phyloP scores from a whole-genome alignment of 2,113 vertebrate genomes.

The Geococcyx californianus region DNA sequence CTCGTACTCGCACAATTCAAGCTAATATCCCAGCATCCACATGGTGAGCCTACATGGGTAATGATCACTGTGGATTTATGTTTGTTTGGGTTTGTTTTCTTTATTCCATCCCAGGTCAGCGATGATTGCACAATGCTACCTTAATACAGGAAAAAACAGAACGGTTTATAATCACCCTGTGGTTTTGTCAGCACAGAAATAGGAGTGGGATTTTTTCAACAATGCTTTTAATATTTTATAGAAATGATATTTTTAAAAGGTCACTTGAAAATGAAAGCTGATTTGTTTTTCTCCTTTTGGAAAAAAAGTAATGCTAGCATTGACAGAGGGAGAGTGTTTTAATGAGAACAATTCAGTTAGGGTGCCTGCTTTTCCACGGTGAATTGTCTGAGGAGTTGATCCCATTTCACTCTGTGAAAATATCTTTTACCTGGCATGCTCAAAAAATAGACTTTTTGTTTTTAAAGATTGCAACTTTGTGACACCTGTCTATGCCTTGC shows the following conservation, averaged over 20 bases:
- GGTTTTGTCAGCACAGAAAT: slow-evolving; percentile 35
- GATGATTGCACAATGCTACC: not conserved
- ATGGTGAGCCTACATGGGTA: not conserved
- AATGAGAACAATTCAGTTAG: slow-evolving; percentile 57
- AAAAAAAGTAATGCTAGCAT: slow-evolving; percentile 4
- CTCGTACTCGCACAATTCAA: slow-evolving; percentile 23
- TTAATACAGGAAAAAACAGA: not conserved
- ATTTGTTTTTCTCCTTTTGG: not conserved
- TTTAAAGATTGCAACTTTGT: not conserved
- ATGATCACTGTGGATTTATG: not conserved
- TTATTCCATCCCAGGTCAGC: slow-evolving; percentile 16
- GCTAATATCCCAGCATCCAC: slow-evolving; percentile 16
- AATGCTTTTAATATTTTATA: slow-evolving; percentile 68
- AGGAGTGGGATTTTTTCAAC: not conserved
- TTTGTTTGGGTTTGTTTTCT: not conserved
- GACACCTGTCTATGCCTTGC: not conserved
- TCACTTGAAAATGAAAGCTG: slow-evolving; percentile 66
- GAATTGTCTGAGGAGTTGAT: slow-evolving; percentile 46
- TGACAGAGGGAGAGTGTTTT: slow-evolving; percentile 49
- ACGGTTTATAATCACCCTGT: not conserved
- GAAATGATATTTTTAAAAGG: slow-evolving; percentile 60
- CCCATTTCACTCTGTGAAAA: not conserved
- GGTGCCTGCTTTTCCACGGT: slow-evolving; percentile 7
- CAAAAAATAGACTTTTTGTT: not conserved
- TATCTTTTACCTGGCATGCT: not conserved